phyloP scores from a whole-genome alignment of 2,888 invertebrate genomes.

The Polydrusus tereticollis region DNA sequence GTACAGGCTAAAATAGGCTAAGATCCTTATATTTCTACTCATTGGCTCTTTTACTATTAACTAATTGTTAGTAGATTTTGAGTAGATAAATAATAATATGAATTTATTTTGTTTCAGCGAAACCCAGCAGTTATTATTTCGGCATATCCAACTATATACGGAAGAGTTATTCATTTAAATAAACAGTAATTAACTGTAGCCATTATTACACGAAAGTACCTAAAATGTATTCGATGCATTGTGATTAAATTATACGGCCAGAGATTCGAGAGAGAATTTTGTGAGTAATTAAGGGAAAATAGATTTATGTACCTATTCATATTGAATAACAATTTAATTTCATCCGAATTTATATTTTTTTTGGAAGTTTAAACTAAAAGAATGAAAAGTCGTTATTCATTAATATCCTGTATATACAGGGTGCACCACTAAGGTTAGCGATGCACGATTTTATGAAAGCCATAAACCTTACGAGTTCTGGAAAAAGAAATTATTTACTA shows the following conservation, averaged over 20 bases:
- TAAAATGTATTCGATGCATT: slow-evolving; percentile 41
- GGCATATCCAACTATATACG: slow-evolving; percentile 52
- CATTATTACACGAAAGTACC: slow-evolving; percentile 34
- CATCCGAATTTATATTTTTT: too few species aligned
- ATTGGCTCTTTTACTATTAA: too few species aligned
- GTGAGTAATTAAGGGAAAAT: background rate
- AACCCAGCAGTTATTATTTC: slow-evolving; percentile 48
- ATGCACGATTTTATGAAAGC: too few species aligned
- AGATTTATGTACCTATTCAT: background rate
- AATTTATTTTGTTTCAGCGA: slow-evolving; percentile 51
- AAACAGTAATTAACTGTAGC: slow-evolving; percentile 21
- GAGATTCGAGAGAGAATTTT: slow-evolving; percentile 22
- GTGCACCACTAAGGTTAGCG: too few species aligned
- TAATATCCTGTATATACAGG: too few species aligned
- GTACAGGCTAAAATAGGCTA: too few species aligned
- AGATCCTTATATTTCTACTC: too few species aligned
- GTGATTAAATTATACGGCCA: slow-evolving; percentile 37
- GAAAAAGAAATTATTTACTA: too few species aligned
- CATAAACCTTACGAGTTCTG: too few species aligned
- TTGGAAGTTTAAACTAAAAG: too few species aligned
- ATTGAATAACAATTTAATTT: background rate
- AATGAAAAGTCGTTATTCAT: too few species aligned
- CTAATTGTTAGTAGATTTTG: too few species aligned
- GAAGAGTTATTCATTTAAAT: slow-evolving; percentile 32
- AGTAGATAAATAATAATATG: slow-evolving; percentile 24